A percentile compares a stretch with the other conserved stretches of the same genome.
Conservation (phyloP, 2,888 invertebrate genomes). For the Drosophila infuscata region DNA sequence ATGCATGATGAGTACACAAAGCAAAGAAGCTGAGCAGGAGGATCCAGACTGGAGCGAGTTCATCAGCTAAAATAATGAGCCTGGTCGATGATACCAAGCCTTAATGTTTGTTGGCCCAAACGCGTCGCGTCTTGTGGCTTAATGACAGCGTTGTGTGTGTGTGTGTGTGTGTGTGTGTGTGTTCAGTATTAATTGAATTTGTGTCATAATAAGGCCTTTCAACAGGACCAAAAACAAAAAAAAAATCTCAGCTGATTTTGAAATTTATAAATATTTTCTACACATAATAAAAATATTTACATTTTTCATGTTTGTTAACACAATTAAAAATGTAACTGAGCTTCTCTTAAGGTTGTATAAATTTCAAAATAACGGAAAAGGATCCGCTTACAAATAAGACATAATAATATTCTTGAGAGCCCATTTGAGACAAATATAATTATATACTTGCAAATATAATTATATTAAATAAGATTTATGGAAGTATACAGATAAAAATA, state of each 20-base stretch:
- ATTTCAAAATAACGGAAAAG: background rate
- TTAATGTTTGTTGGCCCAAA: background rate
- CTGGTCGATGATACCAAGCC: background rate
- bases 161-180: constrained; percentile 27
- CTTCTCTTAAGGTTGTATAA: background rate
- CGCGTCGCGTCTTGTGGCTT: constrained; percentile 3
- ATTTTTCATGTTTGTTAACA: background rate
- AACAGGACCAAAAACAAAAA: background rate
- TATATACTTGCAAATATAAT: background rate
- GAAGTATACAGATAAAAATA: background rate
- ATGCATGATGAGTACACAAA: constrained; percentile 62
- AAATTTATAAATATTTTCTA: background rate
- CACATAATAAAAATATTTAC: background rate
- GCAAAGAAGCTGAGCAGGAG: constrained; percentile 6
- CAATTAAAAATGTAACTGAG: background rate
- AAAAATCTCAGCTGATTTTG: too few species aligned
- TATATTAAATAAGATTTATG: background rate
- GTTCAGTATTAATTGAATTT: constrained; percentile 71
- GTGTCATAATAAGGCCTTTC: constrained; percentile 66
- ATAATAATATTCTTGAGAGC: background rate
- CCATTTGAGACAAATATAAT: background rate
- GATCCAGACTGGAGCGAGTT: constrained; percentile 13
- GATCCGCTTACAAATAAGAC: background rate
- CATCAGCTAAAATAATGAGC: constrained; percentile 31
- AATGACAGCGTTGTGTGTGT: constrained; percentile 12